Percentiles rank a stretch among this genome's conserved stretches.
Conservation (phyloP, 2,797 vertebrate genomes). For the Chaenodraco wilsoni region DNA sequence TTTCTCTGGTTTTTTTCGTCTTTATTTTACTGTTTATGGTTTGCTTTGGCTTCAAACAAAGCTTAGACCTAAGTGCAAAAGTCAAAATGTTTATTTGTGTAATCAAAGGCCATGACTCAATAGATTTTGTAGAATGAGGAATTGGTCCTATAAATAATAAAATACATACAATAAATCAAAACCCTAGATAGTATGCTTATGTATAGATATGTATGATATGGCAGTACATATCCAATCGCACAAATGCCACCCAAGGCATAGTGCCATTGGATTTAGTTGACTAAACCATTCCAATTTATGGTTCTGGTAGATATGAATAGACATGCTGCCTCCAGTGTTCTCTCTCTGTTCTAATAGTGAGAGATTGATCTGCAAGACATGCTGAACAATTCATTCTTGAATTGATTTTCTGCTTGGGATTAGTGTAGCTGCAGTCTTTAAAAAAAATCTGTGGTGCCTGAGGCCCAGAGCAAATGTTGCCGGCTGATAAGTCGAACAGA, state of each 20-base stretch:
- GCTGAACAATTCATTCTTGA: slow-evolving; percentile 72
- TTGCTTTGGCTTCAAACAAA: neutral
- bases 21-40: neutral
- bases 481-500: slow-evolving; percentile 58
- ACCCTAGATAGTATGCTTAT: neutral
- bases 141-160: neutral
- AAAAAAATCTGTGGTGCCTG: slow-evolving; percentile 51
- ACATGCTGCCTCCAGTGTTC: slow-evolving; percentile 36
- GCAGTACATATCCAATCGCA: slow-evolving; percentile 15
- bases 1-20: neutral
- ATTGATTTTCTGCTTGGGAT: slow-evolving; percentile 76
- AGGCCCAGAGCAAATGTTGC: slow-evolving; percentile 52
- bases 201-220: neutral
- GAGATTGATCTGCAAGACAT: slow-evolving; percentile 70
- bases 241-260: slow-evolving; percentile 9
- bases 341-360: slow-evolving; percentile 46
- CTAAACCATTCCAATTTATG: slow-evolving; percentile 45
- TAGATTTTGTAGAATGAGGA: neutral
- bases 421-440: slow-evolving; percentile 60
- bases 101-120: neutral
- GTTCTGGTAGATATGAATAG: slow-evolving; percentile 53
- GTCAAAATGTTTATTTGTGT: neutral
- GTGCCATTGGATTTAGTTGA: slow-evolving; percentile 34
- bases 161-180: neutral
- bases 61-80: neutral